Conservation (phyloP, 2,888 invertebrate genomes). For the Campoletis raptor region DNA sequence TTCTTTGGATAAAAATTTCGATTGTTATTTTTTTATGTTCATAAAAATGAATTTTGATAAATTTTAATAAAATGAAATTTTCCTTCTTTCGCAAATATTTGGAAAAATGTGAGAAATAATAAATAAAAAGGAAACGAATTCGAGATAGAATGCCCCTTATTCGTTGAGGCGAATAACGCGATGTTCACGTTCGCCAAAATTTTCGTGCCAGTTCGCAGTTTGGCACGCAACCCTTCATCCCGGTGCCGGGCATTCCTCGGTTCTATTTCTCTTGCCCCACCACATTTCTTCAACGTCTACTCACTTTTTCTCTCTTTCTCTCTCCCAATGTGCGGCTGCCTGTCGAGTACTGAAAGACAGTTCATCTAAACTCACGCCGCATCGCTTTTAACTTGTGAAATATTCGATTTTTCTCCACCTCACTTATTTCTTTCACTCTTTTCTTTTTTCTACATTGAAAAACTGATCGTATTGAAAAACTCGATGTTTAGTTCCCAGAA, state of each 20-base stretch:
- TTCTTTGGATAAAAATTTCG: not conserved
- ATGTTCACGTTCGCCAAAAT: conserved; percentile 61
- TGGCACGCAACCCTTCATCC: conserved; percentile 67
- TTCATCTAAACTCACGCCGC: not conserved
- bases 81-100: not conserved
- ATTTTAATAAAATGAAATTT: not conserved
- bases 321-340: conserved; percentile 14
- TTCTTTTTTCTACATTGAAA: not conserved
- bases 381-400: conserved; percentile 23
- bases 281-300: conserved; percentile 22
- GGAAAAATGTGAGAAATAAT: not conserved
- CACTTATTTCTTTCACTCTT: not conserved
- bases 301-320: conserved; percentile 12
- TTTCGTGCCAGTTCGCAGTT: conserved; percentile 69
- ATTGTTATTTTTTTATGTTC: too few relatives aligned
- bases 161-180: conserved; percentile 46
- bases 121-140: conserved; percentile 5
- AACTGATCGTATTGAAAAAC: not conserved
- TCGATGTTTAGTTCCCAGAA: too few relatives aligned
- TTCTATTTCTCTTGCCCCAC: conserved; percentile 32
- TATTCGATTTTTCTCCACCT: not conserved
- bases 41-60: too few relatives aligned
- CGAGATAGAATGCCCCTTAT: conserved; percentile 20
- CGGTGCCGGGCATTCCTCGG: conserved; percentile 63
- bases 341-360: conserved; percentile 46